These are phyloP conservation scores for Phalera bucephala DNA, from an alignment of 2,888 invertebrate genomes.

Conservation along the genomic window DNA sequence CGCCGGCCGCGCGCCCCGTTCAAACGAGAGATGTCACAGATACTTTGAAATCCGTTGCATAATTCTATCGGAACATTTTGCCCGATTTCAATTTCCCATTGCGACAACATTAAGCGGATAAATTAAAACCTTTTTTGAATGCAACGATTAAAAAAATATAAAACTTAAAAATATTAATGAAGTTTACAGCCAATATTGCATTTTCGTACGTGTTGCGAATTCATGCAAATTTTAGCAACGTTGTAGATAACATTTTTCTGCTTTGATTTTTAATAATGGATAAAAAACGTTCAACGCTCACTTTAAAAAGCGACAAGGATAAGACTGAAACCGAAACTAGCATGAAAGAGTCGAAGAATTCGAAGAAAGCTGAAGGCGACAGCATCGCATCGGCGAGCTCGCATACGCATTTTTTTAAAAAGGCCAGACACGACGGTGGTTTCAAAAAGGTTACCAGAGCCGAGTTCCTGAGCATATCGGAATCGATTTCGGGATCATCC, in stretches of 20 bases:
- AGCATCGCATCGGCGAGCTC: conserved; percentile 37
- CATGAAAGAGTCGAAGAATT: conserved; percentile 2
- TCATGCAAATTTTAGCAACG: background rate
- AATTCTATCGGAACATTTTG: conserved; percentile 18
- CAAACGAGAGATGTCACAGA: conserved; percentile 36
- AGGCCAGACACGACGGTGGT: conserved; percentile 25
- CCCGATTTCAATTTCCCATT: conserved; percentile 2
- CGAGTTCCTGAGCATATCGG: conserved; percentile 43
- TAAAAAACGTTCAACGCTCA: conserved; percentile 23
- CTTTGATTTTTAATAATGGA: conserved; percentile 23
- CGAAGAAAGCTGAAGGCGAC: conserved; percentile 33
- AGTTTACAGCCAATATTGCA: background rate
- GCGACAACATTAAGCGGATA: background rate
- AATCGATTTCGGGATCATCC: conserved; percentile 55
- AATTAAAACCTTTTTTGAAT: background rate
- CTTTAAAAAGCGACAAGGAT: conserved; percentile 6
- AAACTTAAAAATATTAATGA: background rate
- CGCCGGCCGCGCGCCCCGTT: conserved; percentile 31
- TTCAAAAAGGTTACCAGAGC: conserved; percentile 44
- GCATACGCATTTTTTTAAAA: conserved; percentile 54
- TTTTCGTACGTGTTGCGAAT: background rate
- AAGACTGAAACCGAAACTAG: conserved; percentile 2
- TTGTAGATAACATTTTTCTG: background rate
- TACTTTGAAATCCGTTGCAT: conserved; percentile 33
- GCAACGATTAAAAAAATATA: background rate